Conservation (phyloP, 1,140 invertebrate genomes). For the Piezodorus guildinii region DNA sequence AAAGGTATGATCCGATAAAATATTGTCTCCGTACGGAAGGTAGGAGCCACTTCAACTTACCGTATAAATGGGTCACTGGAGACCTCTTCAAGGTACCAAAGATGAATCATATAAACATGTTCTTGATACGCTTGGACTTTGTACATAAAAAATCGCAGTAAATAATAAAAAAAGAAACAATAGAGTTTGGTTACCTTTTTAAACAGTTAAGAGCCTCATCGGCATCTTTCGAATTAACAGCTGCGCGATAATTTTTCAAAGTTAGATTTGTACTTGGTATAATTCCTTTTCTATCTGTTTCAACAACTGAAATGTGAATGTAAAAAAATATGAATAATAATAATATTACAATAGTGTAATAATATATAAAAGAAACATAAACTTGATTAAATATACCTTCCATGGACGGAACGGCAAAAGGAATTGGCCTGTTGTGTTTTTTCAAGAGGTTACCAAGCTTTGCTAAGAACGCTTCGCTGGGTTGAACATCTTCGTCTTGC, state of each 20-base stretch:
- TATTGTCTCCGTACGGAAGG: too few species aligned
- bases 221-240: conserved; percentile 38
- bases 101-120: too few species aligned
- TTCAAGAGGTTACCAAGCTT: conserved; percentile 52
- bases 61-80: too few species aligned
- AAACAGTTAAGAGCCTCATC: conserved; percentile 40
- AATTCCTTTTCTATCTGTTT: background rate
- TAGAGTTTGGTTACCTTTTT: conserved; percentile 32
- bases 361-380: background rate
- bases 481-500: conserved; percentile 65
- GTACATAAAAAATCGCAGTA: too few species aligned
- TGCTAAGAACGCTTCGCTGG: conserved; percentile 52
- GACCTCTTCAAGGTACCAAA: too few species aligned
- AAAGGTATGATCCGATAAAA: too few species aligned
- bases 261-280: too few species aligned
- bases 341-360: background rate
- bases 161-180: too few species aligned
- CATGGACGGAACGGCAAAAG: conserved; percentile 39
- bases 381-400: background rate
- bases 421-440: conserved; percentile 48
- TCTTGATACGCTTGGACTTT: too few species aligned
- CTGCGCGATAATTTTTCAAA: conserved; percentile 31
- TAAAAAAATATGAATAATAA: too few species aligned
- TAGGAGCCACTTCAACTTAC: too few species aligned
- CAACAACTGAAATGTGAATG: background rate